Evolutionary conservation across 1,140 invertebrate genomes (phyloP).

Genomic region (Listronotus oregonensis): DNA sequence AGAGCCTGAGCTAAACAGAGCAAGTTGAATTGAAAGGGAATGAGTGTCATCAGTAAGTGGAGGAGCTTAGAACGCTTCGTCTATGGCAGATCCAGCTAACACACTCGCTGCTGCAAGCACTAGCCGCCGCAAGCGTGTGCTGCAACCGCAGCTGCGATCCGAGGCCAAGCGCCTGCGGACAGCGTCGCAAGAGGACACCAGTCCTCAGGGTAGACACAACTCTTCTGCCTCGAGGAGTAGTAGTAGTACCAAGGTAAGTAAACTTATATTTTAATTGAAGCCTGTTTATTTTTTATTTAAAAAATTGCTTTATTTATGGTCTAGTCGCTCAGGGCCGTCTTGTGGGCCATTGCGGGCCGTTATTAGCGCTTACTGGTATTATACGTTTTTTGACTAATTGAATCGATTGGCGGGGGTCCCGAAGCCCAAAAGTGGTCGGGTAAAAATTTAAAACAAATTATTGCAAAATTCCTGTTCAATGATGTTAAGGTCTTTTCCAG

Average conservation of each 20-base stretch:
- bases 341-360: no score
- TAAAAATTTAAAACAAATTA: no score
- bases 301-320: no score
- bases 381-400: no score
- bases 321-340: no score
- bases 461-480: no score
- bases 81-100: constrained; percentile 58
- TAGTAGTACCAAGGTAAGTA: constrained; percentile 17
- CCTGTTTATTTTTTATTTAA: no score
- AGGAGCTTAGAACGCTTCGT: constrained; percentile 54
- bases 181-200: constrained; percentile 36
- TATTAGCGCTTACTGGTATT: no score
- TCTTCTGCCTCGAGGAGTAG: constrained; percentile 1
- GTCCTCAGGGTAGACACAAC: constrained; percentile 10
- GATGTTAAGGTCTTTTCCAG: no score
- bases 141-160: constrained; percentile 50
- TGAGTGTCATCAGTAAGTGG: constrained; percentile 55
- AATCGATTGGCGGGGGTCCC: no score
- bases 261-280: no score
- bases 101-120: constrained; percentile 53
- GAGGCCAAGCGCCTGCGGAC: constrained; percentile 50
- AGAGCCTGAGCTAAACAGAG: constrained; percentile 38
- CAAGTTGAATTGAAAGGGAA: constrained; percentile 52
- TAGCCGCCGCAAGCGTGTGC: constrained; percentile 56
- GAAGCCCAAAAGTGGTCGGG: no score